phyloP scores from a whole-genome alignment of 2,797 vertebrate genomes.

The Melanotaenia pygmaea region DNA sequence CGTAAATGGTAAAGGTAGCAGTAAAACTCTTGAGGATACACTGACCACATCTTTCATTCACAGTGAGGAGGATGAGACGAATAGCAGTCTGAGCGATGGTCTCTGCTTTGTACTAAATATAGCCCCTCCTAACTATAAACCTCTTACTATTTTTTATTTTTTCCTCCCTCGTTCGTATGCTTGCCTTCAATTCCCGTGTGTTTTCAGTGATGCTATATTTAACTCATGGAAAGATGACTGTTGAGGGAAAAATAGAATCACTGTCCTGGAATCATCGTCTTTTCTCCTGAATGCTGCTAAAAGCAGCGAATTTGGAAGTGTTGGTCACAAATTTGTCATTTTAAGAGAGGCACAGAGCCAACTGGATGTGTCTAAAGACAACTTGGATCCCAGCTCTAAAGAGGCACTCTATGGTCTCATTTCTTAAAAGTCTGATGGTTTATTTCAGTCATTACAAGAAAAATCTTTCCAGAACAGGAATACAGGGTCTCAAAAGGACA shows the following conservation, averaged over 20 bases:
- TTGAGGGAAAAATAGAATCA: conserved; percentile 55
- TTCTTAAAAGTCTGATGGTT: conserved; percentile 18
- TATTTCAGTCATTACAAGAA: background rate
- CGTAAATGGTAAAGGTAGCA: background rate
- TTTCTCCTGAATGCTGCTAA: conserved; percentile 16
- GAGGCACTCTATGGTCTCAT: conserved; percentile 24
- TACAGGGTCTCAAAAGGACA: conserved; percentile 6
- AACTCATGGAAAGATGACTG: conserved; percentile 65
- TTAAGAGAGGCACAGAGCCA: conserved; percentile 1
- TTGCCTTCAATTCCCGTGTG: conserved; percentile 72
- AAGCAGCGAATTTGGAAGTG: conserved; percentile 7
- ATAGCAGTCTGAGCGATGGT: conserved; percentile 38
- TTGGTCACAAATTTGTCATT: conserved; percentile 33
- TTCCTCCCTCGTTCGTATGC: conserved; percentile 41
- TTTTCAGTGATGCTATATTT: conserved; percentile 76
- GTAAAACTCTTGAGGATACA: conserved; percentile 3
- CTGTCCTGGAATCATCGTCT: conserved; percentile 34
- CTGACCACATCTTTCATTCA: conserved; percentile 44
- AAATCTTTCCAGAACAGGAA: background rate
- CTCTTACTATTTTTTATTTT: conserved; percentile 24
- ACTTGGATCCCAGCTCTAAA: conserved; percentile 22
- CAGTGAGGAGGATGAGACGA: conserved; percentile 21
- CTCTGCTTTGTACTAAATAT: conserved; percentile 54
- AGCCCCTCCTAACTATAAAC: conserved; percentile 55
- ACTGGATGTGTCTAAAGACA: conserved; percentile 6